These are phyloP conservation scores for Ochotona curzoniae DNA, from an alignment of 2,113 vertebrate species.

Conservation along the genomic window DNA sequence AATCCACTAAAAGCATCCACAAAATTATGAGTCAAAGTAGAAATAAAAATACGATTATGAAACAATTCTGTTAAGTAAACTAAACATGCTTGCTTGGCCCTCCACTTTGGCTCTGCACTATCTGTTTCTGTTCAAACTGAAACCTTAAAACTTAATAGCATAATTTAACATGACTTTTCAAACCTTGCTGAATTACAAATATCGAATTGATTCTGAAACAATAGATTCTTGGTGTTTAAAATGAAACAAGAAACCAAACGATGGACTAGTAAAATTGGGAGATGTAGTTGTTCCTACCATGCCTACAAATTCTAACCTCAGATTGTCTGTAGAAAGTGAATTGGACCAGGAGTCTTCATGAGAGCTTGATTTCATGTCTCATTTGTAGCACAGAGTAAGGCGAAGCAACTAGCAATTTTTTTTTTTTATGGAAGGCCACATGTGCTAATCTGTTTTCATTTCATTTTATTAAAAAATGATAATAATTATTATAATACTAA, in stretches of 20 bases:
- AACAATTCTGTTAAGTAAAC: not conserved
- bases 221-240: conserved; percentile 23
- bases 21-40: not conserved
- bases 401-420: not conserved
- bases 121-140: not conserved
- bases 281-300: conserved; percentile 1
- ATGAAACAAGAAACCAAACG: conserved; percentile 44
- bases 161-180: not conserved
- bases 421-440: not conserved
- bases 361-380: conserved; percentile 22
- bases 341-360: conserved; percentile 42
- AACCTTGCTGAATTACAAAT: conserved; percentile 15
- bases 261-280: not conserved
- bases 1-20: not conserved
- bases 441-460: conserved; percentile 17
- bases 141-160: conserved; percentile 39
- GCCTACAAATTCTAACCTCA: conserved; percentile 5
- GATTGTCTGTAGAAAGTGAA: not conserved
- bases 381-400: conserved; percentile 40
- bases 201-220: conserved; percentile 26
- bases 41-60: conserved; percentile 22
- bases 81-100: not conserved
- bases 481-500: too few species aligned
- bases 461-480: not conserved
- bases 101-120: not conserved